Evolutionary conservation across 2,797 vertebrate genomes (phyloP), one percentile per base, ranked within the genome.

Genomic region (Hippoglossus hippoglossus): DNA sequence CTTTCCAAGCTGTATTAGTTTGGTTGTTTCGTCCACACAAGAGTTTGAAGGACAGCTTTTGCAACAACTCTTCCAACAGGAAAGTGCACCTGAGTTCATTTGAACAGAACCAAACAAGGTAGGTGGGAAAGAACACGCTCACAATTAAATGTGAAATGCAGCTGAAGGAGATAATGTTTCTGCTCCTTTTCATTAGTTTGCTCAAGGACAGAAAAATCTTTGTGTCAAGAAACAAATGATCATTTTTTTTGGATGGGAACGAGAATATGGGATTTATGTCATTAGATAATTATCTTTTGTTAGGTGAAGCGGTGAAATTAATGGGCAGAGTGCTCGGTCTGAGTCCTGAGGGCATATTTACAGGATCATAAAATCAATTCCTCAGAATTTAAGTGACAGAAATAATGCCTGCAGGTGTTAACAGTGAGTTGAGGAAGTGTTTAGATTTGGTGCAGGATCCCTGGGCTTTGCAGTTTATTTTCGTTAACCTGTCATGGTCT

Each of bases 291-390:
- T 82, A 63, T 70, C 61, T 59, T 73, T 74, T 63, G 62, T 76
- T 64, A 68, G 41, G 53, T 46, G 19, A 19, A 63, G 50, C 54
- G 46, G 28, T 57, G 47, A 79, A 75, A 63, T 63, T 69, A 78
- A 71, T 44, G 51, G 66, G 58, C 51, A 44, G 19, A 36, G 58
- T 65, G 44, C 15, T 46, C 24, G 18, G 65, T 25, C 50, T 0
- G 5, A 31, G 36, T 75, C 73, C 41, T 51, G 46, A 24, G 49
- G 72, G 77, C 47, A 31, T 57, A 71, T 71, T 84, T 78, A 77
- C 36, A 63, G 28, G 24, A 60, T 77, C 55, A 59, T 77, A 72
- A 80, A 82, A 84, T 77, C 18, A 41, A 88, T 86, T 67, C 26
- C 36, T 71, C 57, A 76, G 71, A 77, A 57, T 71, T 12, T 10